Evolutionary conservation across 2,113 vertebrate genomes (phyloP), one percentile per base, ranked within the genome.

Genomic region (Sceloporus tristichus): DNA sequence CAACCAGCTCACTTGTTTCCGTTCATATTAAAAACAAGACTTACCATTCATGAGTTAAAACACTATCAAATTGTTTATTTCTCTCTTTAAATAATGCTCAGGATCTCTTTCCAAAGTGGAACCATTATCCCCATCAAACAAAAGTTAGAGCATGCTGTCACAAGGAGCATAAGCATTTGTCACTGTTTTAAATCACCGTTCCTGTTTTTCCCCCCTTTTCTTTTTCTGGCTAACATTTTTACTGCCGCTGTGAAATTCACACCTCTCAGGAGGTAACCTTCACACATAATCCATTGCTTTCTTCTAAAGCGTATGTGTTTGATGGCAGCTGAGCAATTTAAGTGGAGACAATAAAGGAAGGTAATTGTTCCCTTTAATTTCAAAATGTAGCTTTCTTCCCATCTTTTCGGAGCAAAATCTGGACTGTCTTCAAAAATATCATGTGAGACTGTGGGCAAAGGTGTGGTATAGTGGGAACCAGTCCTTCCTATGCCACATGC

Each of bases 211-310:
- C 6, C 29, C 14, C 5, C 53, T 38, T 19, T 78, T 75, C 11
- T 25, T 66, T 79, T 70, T 48, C 90, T 13, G 92, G 88, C 90
- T 92, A 93, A 92, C 88, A 92, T 90, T 94, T 80, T 95, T 94
- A 92, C 92, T 92, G 89, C 85, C 91, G 92, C 93, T 95, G 90
- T 92, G 92, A 95, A 95, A 95, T 94, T 95, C 91, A 91, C 93
- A 93, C 95, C 90, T 94, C 94, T 96, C 93, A 71, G 89, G 92
- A 96, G 95, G 92, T 94, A 95, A 94, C 88, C 91, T 91, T 82
- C 93, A 88, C 90, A 91, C 66, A 87, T 92, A 91, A 92, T 87
- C 89, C 85, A 82, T 88, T 40, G 82, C 71, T 91, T 96, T 76
- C 93, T 89, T 92, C 85, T 82, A 81, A 91, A 86, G 79, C 91